Conservation (phyloP, 2,888 invertebrate species). For the Parascotia fuliginaria region DNA sequence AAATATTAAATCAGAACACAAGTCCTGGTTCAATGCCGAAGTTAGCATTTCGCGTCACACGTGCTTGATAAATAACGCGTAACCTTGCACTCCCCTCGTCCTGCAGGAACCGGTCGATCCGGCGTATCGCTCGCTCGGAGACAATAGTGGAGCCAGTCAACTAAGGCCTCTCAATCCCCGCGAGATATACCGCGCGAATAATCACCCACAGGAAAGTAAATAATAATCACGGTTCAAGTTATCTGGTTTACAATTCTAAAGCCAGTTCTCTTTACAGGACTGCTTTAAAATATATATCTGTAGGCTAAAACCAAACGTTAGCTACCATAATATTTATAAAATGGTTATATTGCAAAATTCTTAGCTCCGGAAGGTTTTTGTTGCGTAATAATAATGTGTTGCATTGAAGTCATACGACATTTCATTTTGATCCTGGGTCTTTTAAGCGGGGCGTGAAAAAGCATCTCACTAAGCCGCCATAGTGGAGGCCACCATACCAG, state of each 20-base stretch:
- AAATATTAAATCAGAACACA: constrained; percentile 13
- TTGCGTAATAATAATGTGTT: constrained; percentile 12
- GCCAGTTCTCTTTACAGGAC: constrained; percentile 34
- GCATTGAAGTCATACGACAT: constrained; percentile 14
- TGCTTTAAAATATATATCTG: constrained; percentile 23
- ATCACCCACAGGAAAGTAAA: constrained; percentile 45
- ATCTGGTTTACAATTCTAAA: constrained; percentile 39
- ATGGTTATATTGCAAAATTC: constrained; percentile 15
- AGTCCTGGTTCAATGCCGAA: constrained; percentile 19
- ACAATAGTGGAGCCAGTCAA: constrained; percentile 55
- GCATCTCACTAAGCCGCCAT: too few species aligned
- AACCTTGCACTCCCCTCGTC: constrained; percentile 78
- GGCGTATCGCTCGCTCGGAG: constrained; percentile 56
- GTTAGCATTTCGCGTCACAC: constrained; percentile 50
- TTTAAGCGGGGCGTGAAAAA: too few species aligned
- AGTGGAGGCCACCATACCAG: too few species aligned
- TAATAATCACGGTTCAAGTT: constrained; percentile 44
- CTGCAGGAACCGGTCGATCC: constrained; percentile 73
- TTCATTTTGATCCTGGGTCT: too few species aligned
- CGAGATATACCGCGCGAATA: constrained; percentile 30
- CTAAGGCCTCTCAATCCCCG: constrained; percentile 45
- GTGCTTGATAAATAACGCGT: constrained; percentile 70
- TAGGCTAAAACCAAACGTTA: constrained; percentile 15
- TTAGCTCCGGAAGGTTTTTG: constrained; percentile 11
- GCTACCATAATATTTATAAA: constrained; percentile 15